Evolutionary conservation across 2,797 vertebrate genomes (phyloP), one percentile per base, ranked within the genome.

Genomic region (Chelidonichthys spinosus): DNA sequence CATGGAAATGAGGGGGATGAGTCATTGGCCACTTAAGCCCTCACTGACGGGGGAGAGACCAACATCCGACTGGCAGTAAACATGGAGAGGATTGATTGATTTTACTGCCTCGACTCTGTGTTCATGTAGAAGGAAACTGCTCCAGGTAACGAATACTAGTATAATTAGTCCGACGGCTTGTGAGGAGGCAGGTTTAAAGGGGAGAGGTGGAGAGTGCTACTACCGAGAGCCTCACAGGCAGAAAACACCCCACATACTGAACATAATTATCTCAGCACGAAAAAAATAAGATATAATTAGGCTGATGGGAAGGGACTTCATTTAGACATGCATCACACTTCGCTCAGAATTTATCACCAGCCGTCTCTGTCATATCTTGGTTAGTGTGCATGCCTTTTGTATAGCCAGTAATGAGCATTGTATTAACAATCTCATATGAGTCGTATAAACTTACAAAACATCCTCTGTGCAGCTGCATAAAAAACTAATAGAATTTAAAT

Each of bases 1-100:
- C 83, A 83, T 49, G 77, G 75, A 86, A 78, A 84, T 75, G n/a
- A 83, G 74, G 43, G 11, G 42, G 56, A 83, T 88, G 86, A 90
- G 63, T 88, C 89, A 91, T 44, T 54, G 69, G 6, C 66, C 54
- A 64, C 84, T 85, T 68, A 69, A 83, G 66, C 71, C 37, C 50
- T 82, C 46, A n/a, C 59, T 87, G 71, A 83, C 42, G 54, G 52
- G 52, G 42, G 56, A 64, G 68, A 63, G 55, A 77, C 63, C 47
- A 65, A 73, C 70, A 75, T 76, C 73, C 75, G 78, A 83, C 66
- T 43, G 63, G 74, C 63, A 61, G 63, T 46, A 66, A 76, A 74
- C 4, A 39, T 76, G 69, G 11, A 42, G 43, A 55, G 39, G 44
- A 76, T 60, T 6, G 4, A 74, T 59, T 50, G 50, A 71, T 69